These are phyloP conservation scores for Phaethornis superciliosus DNA, from an alignment of 2,113 vertebrate genomes.

Conservation along the genomic window DNA sequence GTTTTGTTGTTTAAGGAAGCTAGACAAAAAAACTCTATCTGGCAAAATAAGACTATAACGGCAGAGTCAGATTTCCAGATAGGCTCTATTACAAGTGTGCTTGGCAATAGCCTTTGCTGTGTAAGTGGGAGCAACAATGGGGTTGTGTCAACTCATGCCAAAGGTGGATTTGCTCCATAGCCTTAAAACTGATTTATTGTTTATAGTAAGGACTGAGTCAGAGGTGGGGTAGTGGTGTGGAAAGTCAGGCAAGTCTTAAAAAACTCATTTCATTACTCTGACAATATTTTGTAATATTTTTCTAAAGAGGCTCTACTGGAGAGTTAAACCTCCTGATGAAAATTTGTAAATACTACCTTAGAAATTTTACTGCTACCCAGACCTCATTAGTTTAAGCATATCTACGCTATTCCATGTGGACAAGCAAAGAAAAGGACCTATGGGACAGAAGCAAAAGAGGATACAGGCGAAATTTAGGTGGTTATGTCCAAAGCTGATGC, in stretches of 20 bases:
- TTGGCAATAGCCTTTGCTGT: conserved; percentile 11
- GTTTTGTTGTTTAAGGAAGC: conserved; percentile 25
- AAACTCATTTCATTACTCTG: neutral
- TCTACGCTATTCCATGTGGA: neutral
- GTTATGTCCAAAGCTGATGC: neutral
- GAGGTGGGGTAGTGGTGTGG: neutral
- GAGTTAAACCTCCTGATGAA: neutral
- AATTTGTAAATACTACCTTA: neutral
- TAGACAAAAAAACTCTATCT: neutral
- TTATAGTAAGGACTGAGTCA: neutral
- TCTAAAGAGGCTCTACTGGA: neutral
- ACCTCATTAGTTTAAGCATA: neutral
- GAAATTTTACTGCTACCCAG: neutral
- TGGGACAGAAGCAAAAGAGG: neutral
- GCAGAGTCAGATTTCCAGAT: conserved; percentile 46
- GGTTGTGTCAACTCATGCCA: neutral
- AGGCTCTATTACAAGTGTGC: conserved; percentile 22
- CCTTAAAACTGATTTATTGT: conserved; percentile 27
- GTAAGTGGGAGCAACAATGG: conserved; percentile 15
- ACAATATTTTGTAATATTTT: neutral
- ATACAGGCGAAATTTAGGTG: neutral
- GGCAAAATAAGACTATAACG: conserved; percentile 29
- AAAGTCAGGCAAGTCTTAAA: neutral
- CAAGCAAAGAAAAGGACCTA: neutral
- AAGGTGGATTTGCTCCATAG: conserved; percentile 46